Evolutionary conservation across 2,113 vertebrate genomes (phyloP).

Genomic region (Engystomops pustulosus): DNA sequence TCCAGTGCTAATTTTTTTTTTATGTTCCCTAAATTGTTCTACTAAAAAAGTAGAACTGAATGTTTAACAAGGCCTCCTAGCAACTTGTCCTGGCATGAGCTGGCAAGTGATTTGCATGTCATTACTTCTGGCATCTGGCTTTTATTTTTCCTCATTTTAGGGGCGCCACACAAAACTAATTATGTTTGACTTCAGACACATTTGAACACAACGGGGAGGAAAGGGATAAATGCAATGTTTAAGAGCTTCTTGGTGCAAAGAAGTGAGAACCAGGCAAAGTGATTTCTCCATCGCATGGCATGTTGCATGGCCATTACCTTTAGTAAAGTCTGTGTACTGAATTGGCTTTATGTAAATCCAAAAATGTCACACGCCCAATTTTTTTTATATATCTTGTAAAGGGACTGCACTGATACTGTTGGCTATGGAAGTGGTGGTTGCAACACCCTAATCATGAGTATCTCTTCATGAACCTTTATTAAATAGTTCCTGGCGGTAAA

Average conservation of each 20-base stretch:
- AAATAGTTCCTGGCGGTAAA: too few species aligned
- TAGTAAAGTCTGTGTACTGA: too few species aligned
- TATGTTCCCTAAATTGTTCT: neutral
- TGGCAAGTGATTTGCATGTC: constrained; percentile 46
- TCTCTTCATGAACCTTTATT: too few species aligned
- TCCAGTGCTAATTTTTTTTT: too few species aligned
- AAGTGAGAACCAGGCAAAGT: neutral
- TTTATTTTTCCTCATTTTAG: constrained; percentile 40
- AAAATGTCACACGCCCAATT: too few species aligned
- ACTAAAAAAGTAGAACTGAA: neutral
- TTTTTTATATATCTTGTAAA: too few species aligned
- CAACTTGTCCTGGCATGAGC: neutral
- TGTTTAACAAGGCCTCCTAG: constrained; percentile 36
- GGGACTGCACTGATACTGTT: too few species aligned
- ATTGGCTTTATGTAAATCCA: too few species aligned
- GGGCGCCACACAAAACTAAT: constrained; percentile 44
- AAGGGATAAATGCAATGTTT: constrained; percentile 2
- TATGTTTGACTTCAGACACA: constrained; percentile 29
- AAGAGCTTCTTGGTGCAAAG: neutral
- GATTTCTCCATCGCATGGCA: neutral
- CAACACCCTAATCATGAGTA: too few species aligned
- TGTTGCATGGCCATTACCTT: neutral
- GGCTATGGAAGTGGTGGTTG: too few species aligned
- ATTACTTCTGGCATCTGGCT: constrained; percentile 43
- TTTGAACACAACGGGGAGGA: constrained; percentile 19